Percentiles rank a stretch among this genome's conserved stretches.
Evolutionary conservation across 2,113 vertebrate species (phyloP).

Genomic region (Mixornis gularis): DNA sequence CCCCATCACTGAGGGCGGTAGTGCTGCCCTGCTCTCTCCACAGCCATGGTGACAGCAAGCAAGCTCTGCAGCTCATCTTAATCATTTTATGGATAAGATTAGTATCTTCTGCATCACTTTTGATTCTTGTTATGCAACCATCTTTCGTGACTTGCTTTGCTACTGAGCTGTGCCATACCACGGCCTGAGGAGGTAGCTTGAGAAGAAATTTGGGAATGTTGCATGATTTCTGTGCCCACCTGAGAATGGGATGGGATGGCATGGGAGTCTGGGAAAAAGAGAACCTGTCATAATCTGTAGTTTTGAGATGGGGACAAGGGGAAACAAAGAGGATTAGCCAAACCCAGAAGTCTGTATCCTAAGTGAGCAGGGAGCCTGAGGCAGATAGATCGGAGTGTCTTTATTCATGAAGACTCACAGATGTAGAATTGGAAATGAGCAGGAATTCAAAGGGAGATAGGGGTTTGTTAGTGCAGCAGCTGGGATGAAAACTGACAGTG

Average conservation of each 20-base stretch:
- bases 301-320: background rate
- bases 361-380: background rate
- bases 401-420: conserved; percentile 3
- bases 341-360: background rate
- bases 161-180: background rate
- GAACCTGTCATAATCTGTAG: background rate
- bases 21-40: background rate
- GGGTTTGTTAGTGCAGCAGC: background rate
- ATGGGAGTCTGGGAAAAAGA: background rate
- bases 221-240: background rate
- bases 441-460: background rate
- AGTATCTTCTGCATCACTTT: background rate
- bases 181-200: background rate
- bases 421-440: conserved; percentile 10
- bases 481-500: background rate
- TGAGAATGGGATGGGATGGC: background rate
- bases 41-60: background rate
- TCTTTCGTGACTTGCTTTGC: background rate
- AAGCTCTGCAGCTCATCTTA: background rate
- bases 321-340: background rate
- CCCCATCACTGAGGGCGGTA: background rate
- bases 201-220: background rate
- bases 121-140: background rate
- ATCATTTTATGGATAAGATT: background rate
- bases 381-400: background rate